Evolutionary conservation across 2,113 vertebrate genomes (phyloP), one percentile per base, ranked within the genome.

Genomic region (Lepus timidus): DNA sequence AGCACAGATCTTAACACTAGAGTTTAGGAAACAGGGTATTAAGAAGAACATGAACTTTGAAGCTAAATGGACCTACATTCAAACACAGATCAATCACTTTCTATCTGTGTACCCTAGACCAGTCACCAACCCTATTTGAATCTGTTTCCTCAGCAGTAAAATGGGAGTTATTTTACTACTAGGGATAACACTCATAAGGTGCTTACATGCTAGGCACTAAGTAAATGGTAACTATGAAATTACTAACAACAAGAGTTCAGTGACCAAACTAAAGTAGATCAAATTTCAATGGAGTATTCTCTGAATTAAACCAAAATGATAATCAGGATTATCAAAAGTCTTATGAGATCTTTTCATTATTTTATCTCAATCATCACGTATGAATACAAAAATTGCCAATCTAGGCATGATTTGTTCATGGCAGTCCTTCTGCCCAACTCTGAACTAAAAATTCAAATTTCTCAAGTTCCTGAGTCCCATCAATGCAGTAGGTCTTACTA

Each of bases 241-340:
- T 87, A 75, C 22, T 51, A 71, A 55, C 44, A 87, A 8, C 29
- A 22, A 80, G 16, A 90, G n/a, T 10, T 67, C 27, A 3, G 85
- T 61, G 39, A 70, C 31, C 67, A 87, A 88, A 74, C 31, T 85
- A 93, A 65, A 23, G 22, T 31, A 78, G 16, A 36, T 74, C 49
- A n/a, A 74, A 33, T 86, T 91, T 71, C 17, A 88, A 39, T 36
- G 78, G 7, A 58, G 17, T 29, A 80, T 31, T 62, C 61, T 85
- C 52, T 83, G 39, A 88, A 90, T 23, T 62, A 95, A 90, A 83
- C 31, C 73, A 95, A 85, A 93, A 89, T 83, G 51, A 70, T 51
- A 83, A 85, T 31, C 58, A 64, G 17, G 36, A 73, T 16, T 29
- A 31, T 78, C 2, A 86, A 33, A 91, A 85, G 20, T 27, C 58